Percentiles rank a stretch among this genome's conserved stretches.
phyloP scores from a whole-genome alignment of 1,140 invertebrate genomes.

The Theocolax elegans region DNA sequence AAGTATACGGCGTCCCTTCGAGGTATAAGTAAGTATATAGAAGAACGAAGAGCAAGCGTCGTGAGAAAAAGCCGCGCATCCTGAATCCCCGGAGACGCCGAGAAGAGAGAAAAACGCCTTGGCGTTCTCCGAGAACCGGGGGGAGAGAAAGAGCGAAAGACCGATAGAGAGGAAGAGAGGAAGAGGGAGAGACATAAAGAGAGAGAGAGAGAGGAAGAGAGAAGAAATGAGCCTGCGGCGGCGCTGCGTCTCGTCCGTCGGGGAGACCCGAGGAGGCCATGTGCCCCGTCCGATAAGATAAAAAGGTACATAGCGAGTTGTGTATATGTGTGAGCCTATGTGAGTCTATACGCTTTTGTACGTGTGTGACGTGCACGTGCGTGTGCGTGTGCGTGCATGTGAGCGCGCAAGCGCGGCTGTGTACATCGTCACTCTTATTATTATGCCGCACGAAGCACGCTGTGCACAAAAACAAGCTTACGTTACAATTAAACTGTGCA shows the following conservation, averaged over 20 bases:
- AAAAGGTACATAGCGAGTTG: slow-evolving; percentile 32
- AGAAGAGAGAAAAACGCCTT: slow-evolving; percentile 5
- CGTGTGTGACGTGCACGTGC: neutral
- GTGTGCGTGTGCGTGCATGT: neutral
- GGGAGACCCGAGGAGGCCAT: neutral
- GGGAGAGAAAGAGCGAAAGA: neutral
- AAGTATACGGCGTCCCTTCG: neutral
- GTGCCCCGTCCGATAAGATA: slow-evolving; percentile 35
- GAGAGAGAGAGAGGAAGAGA: too few species aligned
- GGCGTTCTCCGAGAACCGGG: slow-evolving; percentile 29
- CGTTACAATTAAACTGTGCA: slow-evolving; percentile 34
- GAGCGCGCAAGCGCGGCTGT: neutral
- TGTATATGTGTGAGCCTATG: too few species aligned
- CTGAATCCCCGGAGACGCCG: slow-evolving; percentile 17
- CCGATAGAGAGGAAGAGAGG: neutral
- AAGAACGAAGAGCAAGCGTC: neutral
- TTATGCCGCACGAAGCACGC: slow-evolving; percentile 32
- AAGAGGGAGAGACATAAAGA: neutral
- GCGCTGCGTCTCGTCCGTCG: slow-evolving; percentile 27
- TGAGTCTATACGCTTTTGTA: too few species aligned
- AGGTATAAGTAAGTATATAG: neutral
- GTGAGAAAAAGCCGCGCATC: slow-evolving; percentile 29
- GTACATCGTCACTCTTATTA: slow-evolving; percentile 30
- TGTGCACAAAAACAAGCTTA: slow-evolving; percentile 30
- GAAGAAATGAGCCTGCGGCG: too few species aligned